Base-by-base conservation (phyloP, 2,797 vertebrate species). In the Hydrophis major region DNA sequence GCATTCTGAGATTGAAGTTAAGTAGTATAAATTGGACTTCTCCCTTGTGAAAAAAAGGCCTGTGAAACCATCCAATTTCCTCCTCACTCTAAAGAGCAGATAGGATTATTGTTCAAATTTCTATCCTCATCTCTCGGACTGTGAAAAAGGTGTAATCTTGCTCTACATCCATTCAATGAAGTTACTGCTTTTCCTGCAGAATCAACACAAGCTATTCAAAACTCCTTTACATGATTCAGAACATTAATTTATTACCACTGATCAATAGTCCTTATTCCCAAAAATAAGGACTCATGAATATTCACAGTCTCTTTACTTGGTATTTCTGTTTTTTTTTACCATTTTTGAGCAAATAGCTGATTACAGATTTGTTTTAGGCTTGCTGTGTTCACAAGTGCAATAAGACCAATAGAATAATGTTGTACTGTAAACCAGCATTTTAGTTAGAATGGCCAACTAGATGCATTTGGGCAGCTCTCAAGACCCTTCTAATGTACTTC, bases 261-360 rank as follows among this genome's bases (percentile, higher is more conserved):
- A 53, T 28, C 60, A 55, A 47, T 53, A 66, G 50, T 6, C 27
- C 42, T 56, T 4, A 42, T 16, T 37, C 37, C 50, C 59, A 57
- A 25, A 63, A 86, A 86, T 37, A 14, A 86, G 86, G 32, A 53
- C 42, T 86, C 28, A 55, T 56, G 47, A 47, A 61, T 25, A 89
- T 90, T 90, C 66, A 32, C 14, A 11, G 18, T 90, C 37, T 4
- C 13, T 61, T 12, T 90, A 90, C 47, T 50, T 22, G 13, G 16
- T 53, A 90, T 18, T 87, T 86, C 90, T 78, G 87, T 16, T 42
- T 42, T 69, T 88, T 88, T 53, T 14, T 53, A 53, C 50, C 69
- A 90, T 74, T 47, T 60, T 88, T 90, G 63, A 60, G 28, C 28
- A 88, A 60, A 13, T 57, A 93, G 63, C 86, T 59, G 92, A 90